These are phyloP conservation scores for Lycia hirtaria DNA, from an alignment of 2,888 invertebrate species.

Conservation along the genomic window DNA sequence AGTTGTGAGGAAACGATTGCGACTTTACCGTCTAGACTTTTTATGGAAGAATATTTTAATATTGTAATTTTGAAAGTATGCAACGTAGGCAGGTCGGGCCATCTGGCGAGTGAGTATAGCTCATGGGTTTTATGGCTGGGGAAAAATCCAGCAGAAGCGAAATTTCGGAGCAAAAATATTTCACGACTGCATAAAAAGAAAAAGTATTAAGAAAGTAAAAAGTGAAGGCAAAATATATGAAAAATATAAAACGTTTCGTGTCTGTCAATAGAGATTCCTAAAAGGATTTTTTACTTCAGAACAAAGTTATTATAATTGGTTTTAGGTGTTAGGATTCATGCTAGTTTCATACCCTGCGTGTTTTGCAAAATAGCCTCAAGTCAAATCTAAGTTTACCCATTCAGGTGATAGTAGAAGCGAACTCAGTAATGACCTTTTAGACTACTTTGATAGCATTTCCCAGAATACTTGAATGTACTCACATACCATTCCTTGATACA, in stretches of 20 bases:
- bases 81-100: slow-evolving; percentile 35
- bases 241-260: slow-evolving; percentile 55
- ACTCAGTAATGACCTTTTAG: background rate
- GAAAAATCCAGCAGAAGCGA: slow-evolving; percentile 9
- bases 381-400: background rate
- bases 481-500: too few species aligned
- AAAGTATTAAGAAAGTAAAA: slow-evolving; percentile 6
- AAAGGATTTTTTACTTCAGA: slow-evolving; percentile 66
- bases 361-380: background rate
- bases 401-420: background rate
- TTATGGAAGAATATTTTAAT: slow-evolving; percentile 47
- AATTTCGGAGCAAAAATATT: slow-evolving; percentile 19
- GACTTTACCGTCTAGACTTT: slow-evolving; percentile 56
- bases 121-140: slow-evolving; percentile 34
- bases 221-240: slow-evolving; percentile 23
- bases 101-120: slow-evolving; percentile 38
- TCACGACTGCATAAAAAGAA: slow-evolving; percentile 17
- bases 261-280: slow-evolving; percentile 66
- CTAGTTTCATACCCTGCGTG: slow-evolving; percentile 24
- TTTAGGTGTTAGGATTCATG: slow-evolving; percentile 56
- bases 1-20: slow-evolving; percentile 51
- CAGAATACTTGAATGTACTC: background rate
- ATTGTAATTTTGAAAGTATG: slow-evolving; percentile 44
- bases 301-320: slow-evolving; percentile 64
- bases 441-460: background rate